phyloP scores from a whole-genome alignment of 2,113 vertebrate species.

The Ageneiosus marmoratus region DNA sequence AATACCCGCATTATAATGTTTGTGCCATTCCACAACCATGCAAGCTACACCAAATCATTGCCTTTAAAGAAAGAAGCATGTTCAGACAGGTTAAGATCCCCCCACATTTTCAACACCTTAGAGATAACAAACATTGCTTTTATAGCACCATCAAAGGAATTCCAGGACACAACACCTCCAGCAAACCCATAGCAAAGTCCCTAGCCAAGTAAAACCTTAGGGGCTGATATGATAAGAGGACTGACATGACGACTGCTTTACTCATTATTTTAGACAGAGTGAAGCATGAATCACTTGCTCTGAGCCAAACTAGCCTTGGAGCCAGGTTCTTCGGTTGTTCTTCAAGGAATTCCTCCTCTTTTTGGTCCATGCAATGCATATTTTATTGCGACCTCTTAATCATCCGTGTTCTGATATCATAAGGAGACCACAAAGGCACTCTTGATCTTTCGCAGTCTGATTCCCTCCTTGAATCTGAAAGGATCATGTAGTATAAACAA shows the following conservation, averaged over 20 bases:
- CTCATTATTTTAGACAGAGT: constrained; percentile 22
- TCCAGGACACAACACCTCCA: constrained; percentile 50
- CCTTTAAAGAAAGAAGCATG: constrained; percentile 43
- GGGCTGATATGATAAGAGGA: constrained; percentile 12
- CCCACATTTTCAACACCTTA: constrained; percentile 36
- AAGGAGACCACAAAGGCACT: not conserved
- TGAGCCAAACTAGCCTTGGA: not conserved
- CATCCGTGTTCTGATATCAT: not conserved
- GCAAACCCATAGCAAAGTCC: no score
- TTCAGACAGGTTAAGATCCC: constrained; percentile 47
- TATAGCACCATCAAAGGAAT: constrained; percentile 52
- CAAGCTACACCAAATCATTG: not conserved
- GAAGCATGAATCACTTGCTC: not conserved
- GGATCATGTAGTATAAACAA: constrained; percentile 18
- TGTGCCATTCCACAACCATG: not conserved
- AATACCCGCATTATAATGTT: not conserved
- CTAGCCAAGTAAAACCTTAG: constrained; percentile 53
- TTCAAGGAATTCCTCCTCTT: not conserved
- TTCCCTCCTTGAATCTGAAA: not conserved
- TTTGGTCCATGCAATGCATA: not conserved
- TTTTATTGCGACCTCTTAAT: constrained; percentile 1
- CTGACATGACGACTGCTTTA: constrained; percentile 10
- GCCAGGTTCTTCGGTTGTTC: not conserved
- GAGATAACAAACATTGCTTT: constrained; percentile 35
- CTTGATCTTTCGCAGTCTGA: not conserved